These are phyloP conservation scores for Lysandra bellargus DNA, from an alignment of 2,888 invertebrate genomes.

Conservation along the genomic window DNA sequence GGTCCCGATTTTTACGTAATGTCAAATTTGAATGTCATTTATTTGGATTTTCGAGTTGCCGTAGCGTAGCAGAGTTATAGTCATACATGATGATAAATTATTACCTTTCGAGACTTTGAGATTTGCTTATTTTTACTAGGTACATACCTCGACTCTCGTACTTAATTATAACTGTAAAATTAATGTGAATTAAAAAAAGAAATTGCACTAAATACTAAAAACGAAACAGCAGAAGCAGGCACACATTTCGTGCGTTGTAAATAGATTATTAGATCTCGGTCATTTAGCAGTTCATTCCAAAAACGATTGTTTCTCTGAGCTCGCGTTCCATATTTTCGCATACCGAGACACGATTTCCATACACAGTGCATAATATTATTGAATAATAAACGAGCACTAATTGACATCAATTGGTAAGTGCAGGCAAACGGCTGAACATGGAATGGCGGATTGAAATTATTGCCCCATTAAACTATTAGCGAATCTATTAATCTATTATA, in stretches of 20 bases:
- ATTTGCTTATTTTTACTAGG: neutral
- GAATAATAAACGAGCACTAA: slow-evolving; percentile 21
- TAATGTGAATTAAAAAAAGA: too few species aligned
- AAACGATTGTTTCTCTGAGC: too few species aligned
- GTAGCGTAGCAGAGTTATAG: neutral
- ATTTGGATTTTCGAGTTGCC: neutral
- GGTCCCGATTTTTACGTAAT: slow-evolving; percentile 18
- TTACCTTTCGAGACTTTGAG: too few species aligned
- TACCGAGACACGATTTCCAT: slow-evolving; percentile 55
- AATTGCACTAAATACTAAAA: too few species aligned
- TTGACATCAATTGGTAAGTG: slow-evolving; percentile 16
- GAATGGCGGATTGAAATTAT: slow-evolving; percentile 6
- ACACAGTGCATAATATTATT: slow-evolving; percentile 37
- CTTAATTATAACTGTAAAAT: too few species aligned
- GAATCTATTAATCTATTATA: slow-evolving; percentile 20
- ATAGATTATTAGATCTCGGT: too few species aligned
- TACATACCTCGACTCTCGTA: too few species aligned
- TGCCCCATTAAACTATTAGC: slow-evolving; percentile 22
- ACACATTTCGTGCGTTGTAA: too few species aligned
- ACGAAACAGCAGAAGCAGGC: too few species aligned
- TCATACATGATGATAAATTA: too few species aligned
- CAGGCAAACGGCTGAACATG: neutral
- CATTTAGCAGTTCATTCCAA: too few species aligned
- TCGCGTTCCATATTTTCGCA: neutral
- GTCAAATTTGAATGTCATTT: slow-evolving; percentile 20